Evolutionary conservation across 2,113 vertebrate species (phyloP).

Genomic region (Anarhynchus alexandrinus): DNA sequence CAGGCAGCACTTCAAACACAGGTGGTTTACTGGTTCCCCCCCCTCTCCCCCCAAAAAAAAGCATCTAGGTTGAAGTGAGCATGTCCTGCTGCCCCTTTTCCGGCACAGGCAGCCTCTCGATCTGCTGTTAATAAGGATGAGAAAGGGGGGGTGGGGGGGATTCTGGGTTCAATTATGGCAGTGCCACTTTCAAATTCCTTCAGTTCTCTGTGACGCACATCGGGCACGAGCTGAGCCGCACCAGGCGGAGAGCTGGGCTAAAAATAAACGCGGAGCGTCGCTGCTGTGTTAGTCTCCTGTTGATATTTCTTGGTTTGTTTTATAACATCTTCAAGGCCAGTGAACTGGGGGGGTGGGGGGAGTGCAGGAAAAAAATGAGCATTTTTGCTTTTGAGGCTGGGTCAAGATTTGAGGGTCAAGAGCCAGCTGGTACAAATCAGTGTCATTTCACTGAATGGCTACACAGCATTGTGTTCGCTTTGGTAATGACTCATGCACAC

Average conservation of each 20-base stretch:
- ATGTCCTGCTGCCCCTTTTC: background rate
- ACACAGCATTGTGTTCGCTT: background rate
- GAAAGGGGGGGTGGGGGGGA: background rate
- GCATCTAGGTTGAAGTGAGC: background rate
- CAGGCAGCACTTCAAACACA: background rate
- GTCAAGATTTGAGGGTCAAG: background rate
- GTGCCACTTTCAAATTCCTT: background rate
- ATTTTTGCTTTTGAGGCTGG: background rate
- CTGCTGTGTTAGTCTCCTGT: background rate
- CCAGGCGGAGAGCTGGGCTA: background rate
- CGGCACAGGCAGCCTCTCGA: background rate
- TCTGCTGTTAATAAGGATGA: background rate
- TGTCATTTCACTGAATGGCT: background rate
- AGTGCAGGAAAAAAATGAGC: too few species aligned
- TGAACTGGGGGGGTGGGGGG: background rate
- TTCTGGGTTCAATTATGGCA: background rate
- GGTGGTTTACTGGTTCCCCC: background rate
- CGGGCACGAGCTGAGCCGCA: background rate
- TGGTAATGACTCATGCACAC: background rate
- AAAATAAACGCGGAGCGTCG: background rate
- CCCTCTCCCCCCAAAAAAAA: fast-evolving
- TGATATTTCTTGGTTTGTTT: background rate
- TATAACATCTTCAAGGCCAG: background rate
- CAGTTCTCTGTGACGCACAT: background rate
- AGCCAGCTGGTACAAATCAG: background rate